Conservation (phyloP, 2,113 vertebrate genomes). For the Glaucomys volans region DNA sequence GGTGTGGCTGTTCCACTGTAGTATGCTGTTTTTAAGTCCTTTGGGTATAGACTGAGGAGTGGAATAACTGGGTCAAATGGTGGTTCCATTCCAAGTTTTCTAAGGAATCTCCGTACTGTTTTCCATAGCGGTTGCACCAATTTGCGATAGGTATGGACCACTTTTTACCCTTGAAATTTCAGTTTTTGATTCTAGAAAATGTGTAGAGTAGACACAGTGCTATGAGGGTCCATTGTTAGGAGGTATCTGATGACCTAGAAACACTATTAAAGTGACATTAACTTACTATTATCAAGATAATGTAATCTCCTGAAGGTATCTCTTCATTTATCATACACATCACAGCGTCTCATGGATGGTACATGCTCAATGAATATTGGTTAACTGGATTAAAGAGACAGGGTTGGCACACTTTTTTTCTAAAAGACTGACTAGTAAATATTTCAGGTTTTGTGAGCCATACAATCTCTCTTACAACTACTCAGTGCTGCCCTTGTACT, state of each 20-base stretch:
- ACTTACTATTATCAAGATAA: background rate
- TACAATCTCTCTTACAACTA: background rate
- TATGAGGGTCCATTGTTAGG: background rate
- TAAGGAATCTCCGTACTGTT: no score
- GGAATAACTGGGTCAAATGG: no score
- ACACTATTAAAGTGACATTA: background rate
- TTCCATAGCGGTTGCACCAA: no score
- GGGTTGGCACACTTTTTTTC: background rate
- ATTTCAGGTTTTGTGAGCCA: background rate
- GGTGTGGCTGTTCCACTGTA: no score
- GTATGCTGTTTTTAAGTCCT: no score
- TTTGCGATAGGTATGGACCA: background rate
- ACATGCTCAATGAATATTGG: background rate
- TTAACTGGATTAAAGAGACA: background rate
- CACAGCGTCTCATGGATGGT: background rate
- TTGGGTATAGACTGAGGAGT: no score
- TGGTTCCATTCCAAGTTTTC: no score
- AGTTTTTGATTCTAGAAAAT: slow-evolving; percentile 32
- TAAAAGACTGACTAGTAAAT: background rate
- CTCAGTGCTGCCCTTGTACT: background rate
- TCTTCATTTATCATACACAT: background rate
- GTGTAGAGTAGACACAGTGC: background rate
- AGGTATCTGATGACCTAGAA: background rate
- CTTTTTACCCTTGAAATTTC: background rate
- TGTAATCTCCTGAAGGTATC: background rate